Conservation (phyloP, 2,113 vertebrate genomes). For the Coregonus clupeaformis region DNA sequence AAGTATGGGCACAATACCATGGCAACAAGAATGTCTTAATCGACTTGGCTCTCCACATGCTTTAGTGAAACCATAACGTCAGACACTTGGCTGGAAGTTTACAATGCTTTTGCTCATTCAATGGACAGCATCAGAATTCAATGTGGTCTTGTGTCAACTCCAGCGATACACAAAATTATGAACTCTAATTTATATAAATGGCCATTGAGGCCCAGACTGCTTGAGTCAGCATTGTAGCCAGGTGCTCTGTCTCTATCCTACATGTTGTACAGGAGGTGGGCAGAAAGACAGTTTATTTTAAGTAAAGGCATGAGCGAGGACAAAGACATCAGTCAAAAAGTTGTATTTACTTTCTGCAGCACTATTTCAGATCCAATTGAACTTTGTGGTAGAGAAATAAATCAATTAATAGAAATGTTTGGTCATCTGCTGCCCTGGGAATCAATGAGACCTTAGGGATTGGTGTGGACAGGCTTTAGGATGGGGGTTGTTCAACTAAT, state of each 20-base stretch:
- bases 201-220: slow-evolving; percentile 16
- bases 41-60: slow-evolving; percentile 1
- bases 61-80: background rate
- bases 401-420: background rate
- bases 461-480: no score
- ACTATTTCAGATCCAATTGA: background rate
- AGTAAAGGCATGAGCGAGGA: background rate
- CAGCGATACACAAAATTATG: slow-evolving; percentile 27
- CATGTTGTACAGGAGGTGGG: background rate
- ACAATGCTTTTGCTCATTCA: slow-evolving; percentile 15
- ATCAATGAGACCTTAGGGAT: no score
- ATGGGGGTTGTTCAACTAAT: no score
- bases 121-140: slow-evolving; percentile 20
- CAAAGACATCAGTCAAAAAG: background rate
- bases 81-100: slow-evolving; percentile 6
- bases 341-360: no score
- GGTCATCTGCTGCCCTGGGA: background rate
- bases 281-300: background rate
- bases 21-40: slow-evolving; percentile 12
- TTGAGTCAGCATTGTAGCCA: slow-evolving; percentile 27
- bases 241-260: slow-evolving; percentile 5
- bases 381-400: background rate
- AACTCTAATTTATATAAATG: slow-evolving; percentile 16
- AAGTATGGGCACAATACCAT: slow-evolving; percentile 15
- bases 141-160: slow-evolving; percentile 5